Conservation (phyloP, 1,140 invertebrate genomes). For the Bombyx mandarina region DNA sequence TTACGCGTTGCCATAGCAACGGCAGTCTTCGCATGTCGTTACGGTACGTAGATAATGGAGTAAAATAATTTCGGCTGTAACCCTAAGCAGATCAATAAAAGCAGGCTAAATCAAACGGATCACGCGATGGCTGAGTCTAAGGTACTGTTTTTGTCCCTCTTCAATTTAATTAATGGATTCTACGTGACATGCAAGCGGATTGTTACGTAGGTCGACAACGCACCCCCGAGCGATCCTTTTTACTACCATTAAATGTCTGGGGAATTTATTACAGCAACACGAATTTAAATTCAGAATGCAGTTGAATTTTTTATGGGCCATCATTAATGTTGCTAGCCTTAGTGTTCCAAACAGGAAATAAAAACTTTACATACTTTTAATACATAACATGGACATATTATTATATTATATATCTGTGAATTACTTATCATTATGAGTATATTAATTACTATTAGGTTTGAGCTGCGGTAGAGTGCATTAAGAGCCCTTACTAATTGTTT, state of each 20-base stretch:
- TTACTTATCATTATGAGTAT: constrained; percentile 2
- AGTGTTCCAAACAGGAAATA: neutral
- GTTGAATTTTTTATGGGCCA: too few species aligned
- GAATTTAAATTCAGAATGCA: too few species aligned
- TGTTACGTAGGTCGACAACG: constrained; percentile 14
- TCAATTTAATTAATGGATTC: constrained; percentile 51
- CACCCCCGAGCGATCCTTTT: neutral
- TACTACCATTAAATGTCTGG: neutral
- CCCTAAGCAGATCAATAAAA: constrained; percentile 61
- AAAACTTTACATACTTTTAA: neutral
- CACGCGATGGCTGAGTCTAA: constrained; percentile 58
- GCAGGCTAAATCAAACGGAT: constrained; percentile 45
- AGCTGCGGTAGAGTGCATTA: too few species aligned
- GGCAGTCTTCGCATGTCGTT: constrained; percentile 40
- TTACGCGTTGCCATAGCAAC: constrained; percentile 39
- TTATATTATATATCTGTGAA: neutral
- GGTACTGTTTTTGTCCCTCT: constrained; percentile 44
- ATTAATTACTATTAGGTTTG: too few species aligned
- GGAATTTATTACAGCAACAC: constrained; percentile 1
- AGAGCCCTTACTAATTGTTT: too few species aligned
- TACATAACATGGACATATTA: too few species aligned
- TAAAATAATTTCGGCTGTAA: constrained; percentile 60
- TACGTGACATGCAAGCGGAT: constrained; percentile 38
- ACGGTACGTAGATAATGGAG: constrained; percentile 41
- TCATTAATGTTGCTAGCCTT: too few species aligned